Base-by-base conservation (phyloP, 2,888 invertebrate genomes). In the Girardia tigrina region DNA sequence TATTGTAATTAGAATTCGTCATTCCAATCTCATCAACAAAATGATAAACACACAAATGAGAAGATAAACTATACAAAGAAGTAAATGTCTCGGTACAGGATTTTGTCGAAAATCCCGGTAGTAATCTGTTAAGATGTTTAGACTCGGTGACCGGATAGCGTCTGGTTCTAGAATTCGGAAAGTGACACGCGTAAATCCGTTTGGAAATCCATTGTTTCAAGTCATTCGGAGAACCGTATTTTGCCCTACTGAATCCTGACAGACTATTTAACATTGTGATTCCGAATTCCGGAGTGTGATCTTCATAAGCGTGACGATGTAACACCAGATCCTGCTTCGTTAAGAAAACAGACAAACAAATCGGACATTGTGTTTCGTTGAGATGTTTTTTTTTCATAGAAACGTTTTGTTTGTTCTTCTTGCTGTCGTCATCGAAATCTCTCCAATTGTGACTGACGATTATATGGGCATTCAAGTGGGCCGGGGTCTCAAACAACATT, bases 251-350 rank as follows among this genome's bases (percentile, higher is more conserved):
- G 56, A 56, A 56, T 56, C 56, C 56, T 12, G 56, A 56, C n/a
- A 56, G 56, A 56, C n/a, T 56, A n/a, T 56, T 56, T 6, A 56
- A 23, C 56, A 56, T 56, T 2, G 56, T 56, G 4, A 56, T 56
- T 4, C 56, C 56, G n/a, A 56, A 20, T 56, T 56, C 56, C n/a
- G 56, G 56, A 56, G 56, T 56, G 23, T 56, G 56, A n/a, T 56
- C 56, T 20, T 56, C 56, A 16, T 20, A 56, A 12, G n/a, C 56
- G 23, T 56, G 56, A 8, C 56, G n/a, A 56, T 56, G 56, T 56
- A 56, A 56, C n/a, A 56, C 56, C 4, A 56, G 23, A 20, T 56
- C 23, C 20, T 56, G 20, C 6, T 56, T 56, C 2, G 56, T 56
- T 56, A 20, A 20, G n/a, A 56, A 56, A 56, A 56, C 23, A 20